These are phyloP conservation scores for Champsocephalus esox DNA, from an alignment of 2,797 vertebrate genomes.

Conservation along the genomic window DNA sequence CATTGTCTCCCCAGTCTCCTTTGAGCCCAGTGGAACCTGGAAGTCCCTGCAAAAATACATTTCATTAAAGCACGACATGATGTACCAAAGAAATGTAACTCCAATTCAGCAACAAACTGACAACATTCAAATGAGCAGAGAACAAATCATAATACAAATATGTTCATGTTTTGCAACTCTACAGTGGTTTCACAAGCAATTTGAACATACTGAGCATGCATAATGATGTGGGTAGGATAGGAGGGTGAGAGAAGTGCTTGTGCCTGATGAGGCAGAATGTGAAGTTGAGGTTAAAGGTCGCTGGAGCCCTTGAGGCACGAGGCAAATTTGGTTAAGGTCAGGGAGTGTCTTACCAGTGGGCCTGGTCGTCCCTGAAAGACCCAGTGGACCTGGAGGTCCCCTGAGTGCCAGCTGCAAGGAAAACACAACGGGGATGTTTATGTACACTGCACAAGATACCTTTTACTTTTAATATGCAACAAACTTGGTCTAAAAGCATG, in stretches of 20 bases:
- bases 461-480: constrained; percentile 2
- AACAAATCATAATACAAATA: constrained; percentile 17
- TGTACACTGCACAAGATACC: neutral
- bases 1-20: constrained; percentile 80
- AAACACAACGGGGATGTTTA: constrained; percentile 32
- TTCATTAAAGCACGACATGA: neutral
- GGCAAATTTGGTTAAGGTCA: constrained; percentile 47
- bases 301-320: constrained; percentile 16
- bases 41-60: constrained; percentile 79
- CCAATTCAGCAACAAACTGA: constrained; percentile 14
- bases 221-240: constrained; percentile 17
- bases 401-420: constrained; percentile 88
- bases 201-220: constrained; percentile 14
- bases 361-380: constrained; percentile 90
- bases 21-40: constrained; percentile 85
- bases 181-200: constrained; percentile 11
- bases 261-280: constrained; percentile 29
- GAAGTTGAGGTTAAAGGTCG: constrained; percentile 32
- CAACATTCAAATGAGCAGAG: constrained; percentile 1
- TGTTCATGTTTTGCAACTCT: constrained; percentile 13
- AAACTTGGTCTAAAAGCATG: neutral
- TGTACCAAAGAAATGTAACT: neutral
- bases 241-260: constrained; percentile 14
- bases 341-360: constrained; percentile 85
- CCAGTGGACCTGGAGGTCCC: constrained; percentile 89